Conservation (phyloP, 2,888 invertebrate species). For the Amphipoea lucens region DNA sequence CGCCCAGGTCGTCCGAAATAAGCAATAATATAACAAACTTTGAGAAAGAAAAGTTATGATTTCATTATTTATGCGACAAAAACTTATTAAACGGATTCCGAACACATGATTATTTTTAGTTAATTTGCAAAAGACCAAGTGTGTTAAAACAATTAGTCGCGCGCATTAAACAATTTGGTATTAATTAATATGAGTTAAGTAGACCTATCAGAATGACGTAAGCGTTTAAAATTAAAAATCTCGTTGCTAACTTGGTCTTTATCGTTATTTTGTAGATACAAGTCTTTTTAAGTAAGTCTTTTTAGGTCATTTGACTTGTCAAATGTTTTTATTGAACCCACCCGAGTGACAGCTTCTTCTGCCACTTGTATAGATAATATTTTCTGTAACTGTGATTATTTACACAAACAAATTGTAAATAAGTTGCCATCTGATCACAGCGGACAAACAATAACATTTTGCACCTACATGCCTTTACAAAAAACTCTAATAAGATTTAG, state of each 20-base stretch:
- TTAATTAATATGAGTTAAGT: slow-evolving; percentile 12
- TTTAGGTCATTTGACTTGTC: no score
- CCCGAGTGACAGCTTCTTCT: no score
- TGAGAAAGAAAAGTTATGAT: slow-evolving; percentile 18
- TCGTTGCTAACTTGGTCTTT: background rate
- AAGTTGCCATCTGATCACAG: no score
- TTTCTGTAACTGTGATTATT: no score
- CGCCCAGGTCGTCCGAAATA: background rate
- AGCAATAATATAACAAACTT: slow-evolving; percentile 25
- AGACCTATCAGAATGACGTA: background rate
- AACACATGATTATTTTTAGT: slow-evolving; percentile 15
- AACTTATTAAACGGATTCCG: slow-evolving; percentile 14
- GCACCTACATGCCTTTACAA: no score
- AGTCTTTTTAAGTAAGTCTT: no score
- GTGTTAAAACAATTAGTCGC: slow-evolving; percentile 44
- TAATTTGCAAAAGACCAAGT: slow-evolving; percentile 27
- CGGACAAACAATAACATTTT: no score
- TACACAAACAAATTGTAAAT: no score
- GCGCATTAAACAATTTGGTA: slow-evolving; percentile 13
- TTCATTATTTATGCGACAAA: slow-evolving; percentile 3
- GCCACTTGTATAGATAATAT: no score
- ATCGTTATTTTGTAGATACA: no score
- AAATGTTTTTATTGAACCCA: no score
- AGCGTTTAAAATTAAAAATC: slow-evolving; percentile 3
- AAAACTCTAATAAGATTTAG: no score